These are phyloP conservation scores for Temnothorax curvispinosus DNA, from an alignment of 1,140 invertebrate species.

Conservation along the genomic window DNA sequence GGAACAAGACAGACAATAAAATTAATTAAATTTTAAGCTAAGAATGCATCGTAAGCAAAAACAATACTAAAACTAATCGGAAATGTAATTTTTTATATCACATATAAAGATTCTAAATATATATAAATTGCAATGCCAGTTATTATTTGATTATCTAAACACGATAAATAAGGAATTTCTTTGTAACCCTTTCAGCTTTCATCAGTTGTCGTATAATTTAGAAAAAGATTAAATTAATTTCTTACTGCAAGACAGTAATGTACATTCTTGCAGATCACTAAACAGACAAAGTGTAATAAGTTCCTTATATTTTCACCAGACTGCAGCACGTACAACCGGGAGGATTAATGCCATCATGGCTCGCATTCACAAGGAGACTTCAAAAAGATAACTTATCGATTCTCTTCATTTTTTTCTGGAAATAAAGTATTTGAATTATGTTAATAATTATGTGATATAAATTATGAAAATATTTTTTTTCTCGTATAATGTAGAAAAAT, in stretches of 20 bases:
- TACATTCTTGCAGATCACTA: slow-evolving; percentile 1
- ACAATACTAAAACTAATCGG: not conserved
- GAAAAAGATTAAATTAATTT: not conserved
- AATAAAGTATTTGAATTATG: not conserved
- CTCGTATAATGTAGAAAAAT: not conserved
- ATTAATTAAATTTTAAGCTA: slow-evolving; percentile 3
- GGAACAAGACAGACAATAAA: not conserved
- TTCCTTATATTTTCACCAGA: slow-evolving; percentile 2
- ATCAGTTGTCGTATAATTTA: not conserved
- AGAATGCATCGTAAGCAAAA: not conserved
- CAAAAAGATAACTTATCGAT: not conserved
- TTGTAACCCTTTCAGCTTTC: not conserved
- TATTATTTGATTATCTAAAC: not conserved
- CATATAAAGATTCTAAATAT: not conserved
- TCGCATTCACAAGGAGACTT: not conserved
- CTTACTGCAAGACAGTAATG: not conserved
- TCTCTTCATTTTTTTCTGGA: not conserved
- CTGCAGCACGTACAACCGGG: slow-evolving; percentile 23
- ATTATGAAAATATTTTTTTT: not conserved
- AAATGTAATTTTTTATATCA: slow-evolving; percentile 6
- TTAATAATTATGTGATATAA: not conserved
- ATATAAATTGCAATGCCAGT: not conserved
- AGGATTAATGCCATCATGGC: not conserved
- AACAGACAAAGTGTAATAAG: not conserved
- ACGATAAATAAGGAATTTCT: not conserved